phyloP scores from a whole-genome alignment of 2,113 vertebrate genomes.

The Astatotilapia flaviijosephi region DNA sequence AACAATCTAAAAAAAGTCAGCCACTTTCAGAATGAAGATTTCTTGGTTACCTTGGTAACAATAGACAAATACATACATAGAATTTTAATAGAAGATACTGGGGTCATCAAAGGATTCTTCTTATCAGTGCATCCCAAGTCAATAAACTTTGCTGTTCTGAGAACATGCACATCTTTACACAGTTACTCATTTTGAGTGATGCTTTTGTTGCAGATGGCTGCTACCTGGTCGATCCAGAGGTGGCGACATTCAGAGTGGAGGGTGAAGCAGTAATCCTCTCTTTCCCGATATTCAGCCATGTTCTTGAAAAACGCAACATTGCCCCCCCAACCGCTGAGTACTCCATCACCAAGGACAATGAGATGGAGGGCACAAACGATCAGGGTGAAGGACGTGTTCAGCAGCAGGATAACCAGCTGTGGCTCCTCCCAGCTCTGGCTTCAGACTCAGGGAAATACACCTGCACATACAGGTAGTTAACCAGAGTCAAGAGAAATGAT shows the following conservation, averaged over 20 bases:
- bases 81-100: background rate
- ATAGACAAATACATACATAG: background rate
- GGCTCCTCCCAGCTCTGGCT: slow-evolving; percentile 77
- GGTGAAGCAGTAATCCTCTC: slow-evolving; percentile 79
- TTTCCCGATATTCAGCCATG: slow-evolving; percentile 58
- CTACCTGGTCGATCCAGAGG: slow-evolving; percentile 27
- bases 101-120: background rate
- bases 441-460: slow-evolving; percentile 81
- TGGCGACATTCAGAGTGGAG: slow-evolving; percentile 54
- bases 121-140: background rate
- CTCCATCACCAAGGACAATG: slow-evolving; percentile 16
- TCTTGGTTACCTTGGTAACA: background rate
- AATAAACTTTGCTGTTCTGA: background rate
- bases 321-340: background rate
- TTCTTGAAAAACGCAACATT: slow-evolving; percentile 25
- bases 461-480: slow-evolving; percentile 75
- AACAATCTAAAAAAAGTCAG: background rate
- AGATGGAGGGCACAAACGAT: background rate
- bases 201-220: slow-evolving; percentile 49
- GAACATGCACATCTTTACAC: background rate
- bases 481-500: background rate
- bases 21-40: background rate
- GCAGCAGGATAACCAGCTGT: slow-evolving; percentile 57
- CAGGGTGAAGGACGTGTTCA: slow-evolving; percentile 54
- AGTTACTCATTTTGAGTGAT: background rate